Evolutionary conservation across 2,797 vertebrate genomes (phyloP).

Genomic region (Paguma larvata): DNA sequence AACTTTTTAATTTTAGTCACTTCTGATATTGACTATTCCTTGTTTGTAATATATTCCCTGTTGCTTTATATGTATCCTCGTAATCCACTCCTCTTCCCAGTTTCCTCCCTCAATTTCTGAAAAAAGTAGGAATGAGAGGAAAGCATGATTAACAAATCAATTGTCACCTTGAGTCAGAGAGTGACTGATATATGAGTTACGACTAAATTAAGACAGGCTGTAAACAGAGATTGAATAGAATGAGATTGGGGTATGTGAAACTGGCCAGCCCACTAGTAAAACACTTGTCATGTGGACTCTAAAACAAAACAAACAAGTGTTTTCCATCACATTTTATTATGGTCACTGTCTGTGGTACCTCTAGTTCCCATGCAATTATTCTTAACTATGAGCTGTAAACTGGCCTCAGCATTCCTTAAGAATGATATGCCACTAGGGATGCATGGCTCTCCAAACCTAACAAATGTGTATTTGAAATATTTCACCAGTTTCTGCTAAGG

Average conservation of each 20-base stretch:
- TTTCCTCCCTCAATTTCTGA: not conserved
- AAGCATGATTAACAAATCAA: not conserved
- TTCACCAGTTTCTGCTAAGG: not conserved
- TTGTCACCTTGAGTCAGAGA: not conserved
- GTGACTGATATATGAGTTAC: not conserved
- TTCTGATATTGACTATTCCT: not conserved
- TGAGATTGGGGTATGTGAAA: not conserved
- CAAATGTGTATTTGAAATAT: not conserved
- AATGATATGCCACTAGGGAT: not conserved
- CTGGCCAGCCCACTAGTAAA: not conserved
- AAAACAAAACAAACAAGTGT: not conserved
- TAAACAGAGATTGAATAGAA: not conserved
- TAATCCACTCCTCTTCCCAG: not conserved
- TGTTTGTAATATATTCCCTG: not conserved
- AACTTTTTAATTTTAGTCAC: not conserved
- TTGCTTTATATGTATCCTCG: not conserved
- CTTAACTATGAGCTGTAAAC: not conserved
- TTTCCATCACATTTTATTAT: not conserved
- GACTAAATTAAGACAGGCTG: not conserved
- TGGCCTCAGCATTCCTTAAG: not conserved
- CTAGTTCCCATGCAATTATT: not conserved
- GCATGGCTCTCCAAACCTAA: not conserved
- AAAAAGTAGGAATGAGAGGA: not conserved
- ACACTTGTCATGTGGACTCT: not conserved
- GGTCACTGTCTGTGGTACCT: not conserved